These are phyloP conservation scores for Trachemys scripta DNA, from an alignment of 2,113 vertebrate genomes.

Conservation along the genomic window DNA sequence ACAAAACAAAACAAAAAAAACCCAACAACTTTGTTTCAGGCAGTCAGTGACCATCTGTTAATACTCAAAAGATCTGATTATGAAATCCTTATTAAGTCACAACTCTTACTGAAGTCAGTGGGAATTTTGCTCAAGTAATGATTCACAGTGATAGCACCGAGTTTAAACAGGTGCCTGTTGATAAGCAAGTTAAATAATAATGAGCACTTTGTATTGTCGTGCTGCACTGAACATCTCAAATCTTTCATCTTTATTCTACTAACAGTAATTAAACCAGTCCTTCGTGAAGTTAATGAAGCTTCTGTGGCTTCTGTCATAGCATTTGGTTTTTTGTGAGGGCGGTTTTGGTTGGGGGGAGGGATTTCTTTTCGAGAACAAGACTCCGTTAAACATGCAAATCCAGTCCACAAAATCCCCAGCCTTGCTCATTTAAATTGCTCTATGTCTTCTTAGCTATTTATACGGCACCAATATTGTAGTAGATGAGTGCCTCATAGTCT, in stretches of 20 bases:
- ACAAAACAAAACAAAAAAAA: conserved; percentile 46
- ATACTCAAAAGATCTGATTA: conserved; percentile 74
- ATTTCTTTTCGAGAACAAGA: background rate
- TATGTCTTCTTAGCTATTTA: background rate
- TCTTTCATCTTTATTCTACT: conserved; percentile 46
- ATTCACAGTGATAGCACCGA: background rate
- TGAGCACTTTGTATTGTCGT: conserved; percentile 47
- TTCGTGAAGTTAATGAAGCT: conserved; percentile 52
- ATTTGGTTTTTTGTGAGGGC: background rate
- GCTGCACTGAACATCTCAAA: conserved; percentile 44
- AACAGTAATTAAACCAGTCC: conserved; percentile 15
- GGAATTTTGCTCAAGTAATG: conserved; percentile 68
- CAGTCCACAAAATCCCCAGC: background rate
- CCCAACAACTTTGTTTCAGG: conserved; percentile 73
- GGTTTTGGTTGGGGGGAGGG: background rate
- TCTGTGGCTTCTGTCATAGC: background rate
- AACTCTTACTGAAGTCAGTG: conserved; percentile 65
- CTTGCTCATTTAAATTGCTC: background rate
- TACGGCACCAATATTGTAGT: background rate
- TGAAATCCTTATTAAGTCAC: conserved; percentile 63
- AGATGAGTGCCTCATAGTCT: background rate
- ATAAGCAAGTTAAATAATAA: conserved; percentile 58
- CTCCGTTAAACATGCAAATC: conserved; percentile 52
- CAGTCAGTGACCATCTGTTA: conserved; percentile 75
- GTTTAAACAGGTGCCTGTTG: conserved; percentile 29